Conservation (phyloP, 2,113 vertebrate genomes). For the Sciurus niger region DNA sequence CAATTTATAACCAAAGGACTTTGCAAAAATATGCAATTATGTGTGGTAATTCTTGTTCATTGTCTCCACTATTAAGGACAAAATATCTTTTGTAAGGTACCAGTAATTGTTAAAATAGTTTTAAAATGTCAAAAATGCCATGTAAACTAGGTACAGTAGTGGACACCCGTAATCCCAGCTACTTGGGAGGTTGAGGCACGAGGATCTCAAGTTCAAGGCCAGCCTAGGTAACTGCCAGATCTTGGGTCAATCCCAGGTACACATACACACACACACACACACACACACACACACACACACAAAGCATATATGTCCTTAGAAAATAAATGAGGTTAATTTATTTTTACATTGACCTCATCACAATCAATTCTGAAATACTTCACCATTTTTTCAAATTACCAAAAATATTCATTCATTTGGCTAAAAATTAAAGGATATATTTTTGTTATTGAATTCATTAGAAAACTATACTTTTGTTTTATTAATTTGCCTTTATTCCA, state of each 20-base stretch:
- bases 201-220: neutral
- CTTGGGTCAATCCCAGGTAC: neutral
- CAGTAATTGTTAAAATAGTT: constrained; percentile 26
- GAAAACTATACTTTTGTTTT: constrained; percentile 25
- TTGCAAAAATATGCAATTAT: constrained; percentile 51
- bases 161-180: neutral
- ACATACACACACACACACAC: too few species aligned
- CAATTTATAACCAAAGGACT: constrained; percentile 21
- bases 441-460: constrained; percentile 56
- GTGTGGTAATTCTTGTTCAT: neutral
- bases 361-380: constrained; percentile 57
- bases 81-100: constrained; percentile 26
- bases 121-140: constrained; percentile 11
- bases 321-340: constrained; percentile 61
- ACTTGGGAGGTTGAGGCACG: neutral
- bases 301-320: neutral
- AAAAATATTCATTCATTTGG: constrained; percentile 51
- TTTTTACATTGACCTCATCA: constrained; percentile 57
- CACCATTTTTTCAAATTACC: constrained; percentile 34
- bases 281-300: too few species aligned
- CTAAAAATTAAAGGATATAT: constrained; percentile 59
- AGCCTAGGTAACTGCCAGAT: neutral
- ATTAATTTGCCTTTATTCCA: constrained; percentile 58
- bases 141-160: neutral
- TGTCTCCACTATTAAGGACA: constrained; percentile 10